Percentiles rank a stretch among this genome's conserved stretches.
Evolutionary conservation across 1,140 invertebrate genomes (phyloP).

Genomic region (Pantala flavescens): DNA sequence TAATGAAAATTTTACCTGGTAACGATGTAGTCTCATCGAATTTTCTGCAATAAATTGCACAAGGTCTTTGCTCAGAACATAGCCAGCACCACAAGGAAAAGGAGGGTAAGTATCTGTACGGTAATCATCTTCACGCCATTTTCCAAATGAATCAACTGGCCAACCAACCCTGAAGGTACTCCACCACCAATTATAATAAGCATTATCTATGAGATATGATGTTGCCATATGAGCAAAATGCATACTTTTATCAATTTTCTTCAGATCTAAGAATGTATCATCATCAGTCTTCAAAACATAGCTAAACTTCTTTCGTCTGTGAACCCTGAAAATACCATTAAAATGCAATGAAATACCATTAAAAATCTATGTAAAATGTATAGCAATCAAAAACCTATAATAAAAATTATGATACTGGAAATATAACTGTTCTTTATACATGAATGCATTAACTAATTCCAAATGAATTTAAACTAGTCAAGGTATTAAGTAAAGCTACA

Average conservation of each 20-base stretch:
- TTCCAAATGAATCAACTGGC: constrained; percentile 22
- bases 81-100: constrained; percentile 24
- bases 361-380: background rate
- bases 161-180: constrained; percentile 21
- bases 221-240: constrained; percentile 7
- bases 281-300: constrained; percentile 25
- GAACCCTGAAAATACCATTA: constrained; percentile 15
- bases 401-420: too few species aligned
- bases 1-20: background rate
- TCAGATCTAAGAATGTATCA: constrained; percentile 22
- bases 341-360: background rate
- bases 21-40: background rate
- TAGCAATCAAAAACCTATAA: background rate
- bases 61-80: constrained; percentile 19
- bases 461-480: too few species aligned
- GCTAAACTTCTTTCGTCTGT: constrained; percentile 4
- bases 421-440: too few species aligned
- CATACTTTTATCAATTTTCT: constrained; percentile 15
- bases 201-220: background rate
- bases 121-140: constrained; percentile 21
- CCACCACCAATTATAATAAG: constrained; percentile 19
- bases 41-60: background rate
- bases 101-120: constrained; percentile 21
- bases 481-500: too few species aligned
- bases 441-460: too few species aligned